Conservation (phyloP, 92 coral and sea anemone species). For the Zoanthus solanderi region DNA sequence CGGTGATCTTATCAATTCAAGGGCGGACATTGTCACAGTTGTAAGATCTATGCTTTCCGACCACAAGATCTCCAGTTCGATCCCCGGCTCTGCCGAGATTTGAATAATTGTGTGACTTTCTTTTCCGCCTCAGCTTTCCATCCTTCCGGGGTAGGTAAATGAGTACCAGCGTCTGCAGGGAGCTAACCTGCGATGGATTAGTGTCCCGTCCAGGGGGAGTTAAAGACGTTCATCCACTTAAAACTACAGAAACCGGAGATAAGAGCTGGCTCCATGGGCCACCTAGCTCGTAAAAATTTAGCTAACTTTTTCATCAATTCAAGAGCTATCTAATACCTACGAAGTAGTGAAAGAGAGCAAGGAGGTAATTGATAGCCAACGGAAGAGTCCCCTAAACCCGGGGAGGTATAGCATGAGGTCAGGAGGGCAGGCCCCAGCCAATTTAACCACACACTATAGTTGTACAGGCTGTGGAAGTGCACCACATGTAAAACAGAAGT, state of each 20-base stretch:
- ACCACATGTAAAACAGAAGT: slow-evolving; percentile 9
- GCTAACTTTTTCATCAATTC: not conserved
- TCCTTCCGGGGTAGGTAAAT: no score
- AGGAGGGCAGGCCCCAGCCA: slow-evolving; percentile 14
- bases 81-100: no score
- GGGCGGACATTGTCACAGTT: no score
- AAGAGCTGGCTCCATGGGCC: no score
- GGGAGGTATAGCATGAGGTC: not conserved
- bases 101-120: no score
- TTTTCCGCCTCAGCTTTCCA: no score
- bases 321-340: not conserved
- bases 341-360: not conserved
- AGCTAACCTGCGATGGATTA: no score
- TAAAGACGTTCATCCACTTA: not conserved
- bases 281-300: no score
- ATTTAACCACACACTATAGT: not conserved
- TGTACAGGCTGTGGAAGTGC: slow-evolving; percentile 16
- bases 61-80: no score
- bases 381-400: slow-evolving; percentile 4
- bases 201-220: not conserved
- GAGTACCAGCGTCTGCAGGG: no score
- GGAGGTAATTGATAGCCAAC: slow-evolving; percentile 46
- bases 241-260: no score
- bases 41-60: no score
- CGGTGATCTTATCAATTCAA: slow-evolving; percentile 6